Evolutionary conservation across 1,140 invertebrate species (phyloP).

Genomic region (Drosophila obscura): DNA sequence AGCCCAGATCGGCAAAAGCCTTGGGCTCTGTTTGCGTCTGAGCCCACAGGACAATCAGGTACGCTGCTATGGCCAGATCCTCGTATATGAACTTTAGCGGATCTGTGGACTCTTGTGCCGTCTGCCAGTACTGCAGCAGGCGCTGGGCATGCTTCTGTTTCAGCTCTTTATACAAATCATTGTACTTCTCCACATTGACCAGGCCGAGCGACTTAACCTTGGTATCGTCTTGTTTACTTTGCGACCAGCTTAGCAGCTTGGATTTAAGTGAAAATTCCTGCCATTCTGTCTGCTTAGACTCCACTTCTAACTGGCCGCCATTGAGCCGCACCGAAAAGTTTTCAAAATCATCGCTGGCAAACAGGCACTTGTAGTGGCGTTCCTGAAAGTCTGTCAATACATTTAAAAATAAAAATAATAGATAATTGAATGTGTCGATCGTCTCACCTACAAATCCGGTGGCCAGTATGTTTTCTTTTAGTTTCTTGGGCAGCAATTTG

Average conservation of each 20-base stretch:
- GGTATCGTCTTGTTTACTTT: constrained; percentile 23
- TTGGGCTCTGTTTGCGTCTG: constrained; percentile 74
- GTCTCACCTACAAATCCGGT: constrained; percentile 58
- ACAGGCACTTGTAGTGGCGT: constrained; percentile 53
- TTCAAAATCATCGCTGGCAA: constrained; percentile 35
- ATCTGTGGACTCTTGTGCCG: constrained; percentile 95
- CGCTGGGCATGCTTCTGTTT: constrained; percentile 92
- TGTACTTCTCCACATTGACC: constrained; percentile 89
- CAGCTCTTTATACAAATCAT: constrained; percentile 88
- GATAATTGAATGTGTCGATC: too few species aligned
- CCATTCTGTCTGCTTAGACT: constrained; percentile 33
- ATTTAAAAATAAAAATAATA: not conserved
- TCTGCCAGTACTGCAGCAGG: constrained; percentile 86
- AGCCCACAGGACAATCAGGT: constrained; percentile 93
- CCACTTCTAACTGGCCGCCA: constrained; percentile 22
- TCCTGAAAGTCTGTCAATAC: constrained; percentile 46
- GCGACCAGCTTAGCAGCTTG: constrained; percentile 59
- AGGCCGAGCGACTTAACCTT: constrained; percentile 87
- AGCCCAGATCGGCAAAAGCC: constrained; percentile 96
- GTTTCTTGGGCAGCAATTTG: constrained; percentile 73
- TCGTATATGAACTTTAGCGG: constrained; percentile 98
- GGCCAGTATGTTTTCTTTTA: constrained; percentile 51
- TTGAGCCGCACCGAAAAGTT: constrained; percentile 48
- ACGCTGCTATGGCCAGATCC: constrained; percentile 97
- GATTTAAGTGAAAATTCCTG: constrained; percentile 48